phyloP scores from a whole-genome alignment of 2,797 vertebrate genomes.

The Peromyscus eremicus region DNA sequence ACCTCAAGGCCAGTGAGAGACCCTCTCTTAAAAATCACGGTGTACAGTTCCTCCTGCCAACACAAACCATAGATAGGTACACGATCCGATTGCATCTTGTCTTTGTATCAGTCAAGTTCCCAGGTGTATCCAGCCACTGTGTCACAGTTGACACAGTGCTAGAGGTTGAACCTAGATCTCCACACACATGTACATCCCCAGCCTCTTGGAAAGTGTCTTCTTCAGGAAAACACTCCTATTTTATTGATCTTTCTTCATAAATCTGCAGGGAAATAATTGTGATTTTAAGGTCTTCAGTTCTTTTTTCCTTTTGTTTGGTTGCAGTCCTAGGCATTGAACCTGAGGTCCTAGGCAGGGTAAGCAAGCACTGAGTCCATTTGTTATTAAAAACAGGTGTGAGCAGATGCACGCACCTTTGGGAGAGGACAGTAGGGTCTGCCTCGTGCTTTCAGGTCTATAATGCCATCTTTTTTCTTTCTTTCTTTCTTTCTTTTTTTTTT shows the following conservation, averaged over 20 bases:
- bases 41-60: no score
- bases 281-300: background rate
- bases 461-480: background rate
- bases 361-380: background rate
- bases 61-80: background rate
- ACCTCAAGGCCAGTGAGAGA: background rate
- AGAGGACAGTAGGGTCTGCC: background rate
- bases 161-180: background rate
- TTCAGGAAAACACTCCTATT: background rate
- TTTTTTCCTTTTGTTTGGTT: background rate
- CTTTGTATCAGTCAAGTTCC: background rate
- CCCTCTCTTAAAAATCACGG: background rate
- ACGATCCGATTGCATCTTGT: no score
- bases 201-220: background rate
- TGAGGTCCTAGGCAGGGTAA: background rate
- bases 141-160: background rate
- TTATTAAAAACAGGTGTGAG: background rate
- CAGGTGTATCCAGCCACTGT: background rate
- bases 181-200: background rate
- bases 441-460: no score
- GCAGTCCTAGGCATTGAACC: background rate
- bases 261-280: background rate
- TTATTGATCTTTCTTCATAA: background rate
- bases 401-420: background rate
- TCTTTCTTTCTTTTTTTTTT: no score